phyloP scores from a whole-genome alignment of 2,797 vertebrate genomes.

The Gastrophryne carolinensis region DNA sequence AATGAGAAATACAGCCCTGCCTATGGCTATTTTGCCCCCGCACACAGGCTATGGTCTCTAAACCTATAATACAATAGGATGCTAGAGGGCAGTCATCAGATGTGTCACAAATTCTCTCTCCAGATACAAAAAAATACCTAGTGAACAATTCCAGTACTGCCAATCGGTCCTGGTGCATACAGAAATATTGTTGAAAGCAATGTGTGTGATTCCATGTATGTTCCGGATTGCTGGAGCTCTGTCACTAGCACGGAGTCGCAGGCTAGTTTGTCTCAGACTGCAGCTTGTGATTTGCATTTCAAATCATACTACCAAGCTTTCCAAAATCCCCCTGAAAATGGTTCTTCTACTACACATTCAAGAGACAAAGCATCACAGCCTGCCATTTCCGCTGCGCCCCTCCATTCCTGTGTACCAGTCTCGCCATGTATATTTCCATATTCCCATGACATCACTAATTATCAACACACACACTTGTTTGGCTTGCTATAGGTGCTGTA shows the following conservation, averaged over 20 bases:
- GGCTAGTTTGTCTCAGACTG: constrained; percentile 68
- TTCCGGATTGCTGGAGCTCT: neutral
- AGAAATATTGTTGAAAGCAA: no score
- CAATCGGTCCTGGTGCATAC: no score
- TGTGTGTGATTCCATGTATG: no score
- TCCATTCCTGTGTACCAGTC: neutral
- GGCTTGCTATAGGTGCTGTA: neutral
- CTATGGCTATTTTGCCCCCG: no score
- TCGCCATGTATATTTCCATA: neutral
- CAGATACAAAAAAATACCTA: no score
- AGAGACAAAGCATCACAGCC: constrained; percentile 24
- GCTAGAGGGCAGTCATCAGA: no score
- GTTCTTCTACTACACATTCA: neutral
- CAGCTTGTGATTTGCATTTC: constrained; percentile 69
- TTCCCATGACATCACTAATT: constrained; percentile 1
- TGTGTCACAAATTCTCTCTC: no score
- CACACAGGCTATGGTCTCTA: no score
- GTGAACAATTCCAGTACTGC: no score
- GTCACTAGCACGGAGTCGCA: constrained; percentile 57
- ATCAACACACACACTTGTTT: neutral
- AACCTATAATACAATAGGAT: no score
- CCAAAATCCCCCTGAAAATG: constrained; percentile 54
- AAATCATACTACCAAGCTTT: constrained; percentile 66
- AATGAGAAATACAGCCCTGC: no score
- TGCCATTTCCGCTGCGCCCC: neutral